Evolutionary conservation across 2,113 vertebrate genomes (phyloP).

Genomic region (Dascyllus trimaculatus): DNA sequence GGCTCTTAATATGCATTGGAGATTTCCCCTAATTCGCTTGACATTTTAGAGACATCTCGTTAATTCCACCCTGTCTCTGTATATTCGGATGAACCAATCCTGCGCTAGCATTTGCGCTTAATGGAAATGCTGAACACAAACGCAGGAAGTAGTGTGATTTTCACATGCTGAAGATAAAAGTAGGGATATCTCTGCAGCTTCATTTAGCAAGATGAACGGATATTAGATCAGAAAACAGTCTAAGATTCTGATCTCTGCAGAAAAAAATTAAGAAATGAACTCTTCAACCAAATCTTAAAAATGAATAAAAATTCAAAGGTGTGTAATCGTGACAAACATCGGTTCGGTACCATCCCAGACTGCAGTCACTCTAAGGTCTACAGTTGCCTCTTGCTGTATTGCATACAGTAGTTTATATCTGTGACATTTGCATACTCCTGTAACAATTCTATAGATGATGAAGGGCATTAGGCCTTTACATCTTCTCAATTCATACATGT

Average conservation of each 20-base stretch:
- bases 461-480: neutral
- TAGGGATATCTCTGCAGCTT: neutral
- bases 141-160: neutral
- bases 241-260: neutral
- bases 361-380: neutral
- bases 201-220: no score
- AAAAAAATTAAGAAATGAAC: no score
- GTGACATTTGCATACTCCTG: neutral
- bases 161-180: neutral
- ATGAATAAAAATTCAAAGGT: neutral
- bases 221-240: no score
- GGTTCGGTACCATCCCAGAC: neutral
- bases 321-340: neutral
- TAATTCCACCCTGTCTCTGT: conserved; percentile 66
- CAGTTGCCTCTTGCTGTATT: neutral
- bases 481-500: no score
- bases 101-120: conserved; percentile 11
- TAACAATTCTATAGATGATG: neutral
- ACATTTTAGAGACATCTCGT: conserved; percentile 72
- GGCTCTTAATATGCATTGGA: conserved; percentile 70
- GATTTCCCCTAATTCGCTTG: conserved; percentile 77
- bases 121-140: conserved; percentile 4
- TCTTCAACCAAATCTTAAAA: no score
- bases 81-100: conserved; percentile 46
- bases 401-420: neutral